Percentiles rank a stretch among this genome's conserved stretches.
phyloP scores from a whole-genome alignment of 2,113 vertebrate genomes.

The Columba livia region DNA sequence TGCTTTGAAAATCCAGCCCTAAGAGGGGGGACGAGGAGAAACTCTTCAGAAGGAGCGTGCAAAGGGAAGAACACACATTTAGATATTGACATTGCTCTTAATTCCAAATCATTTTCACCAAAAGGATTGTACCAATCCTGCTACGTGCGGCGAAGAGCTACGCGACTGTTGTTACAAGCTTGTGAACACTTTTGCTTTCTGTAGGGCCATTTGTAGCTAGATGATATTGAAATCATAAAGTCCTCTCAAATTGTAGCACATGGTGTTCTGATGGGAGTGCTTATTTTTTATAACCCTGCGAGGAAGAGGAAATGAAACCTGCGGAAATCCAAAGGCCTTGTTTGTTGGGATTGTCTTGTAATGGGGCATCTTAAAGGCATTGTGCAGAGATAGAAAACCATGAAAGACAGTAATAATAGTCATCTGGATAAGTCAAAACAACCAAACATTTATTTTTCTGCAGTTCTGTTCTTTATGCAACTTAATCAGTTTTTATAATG shows the following conservation, averaged over 20 bases:
- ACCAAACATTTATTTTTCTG: neutral
- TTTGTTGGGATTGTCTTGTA: neutral
- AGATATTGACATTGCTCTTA: neutral
- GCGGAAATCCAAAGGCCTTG: neutral
- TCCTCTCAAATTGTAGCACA: neutral
- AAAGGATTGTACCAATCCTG: neutral
- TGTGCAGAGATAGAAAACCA: neutral
- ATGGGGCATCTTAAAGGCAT: neutral
- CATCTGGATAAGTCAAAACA: neutral
- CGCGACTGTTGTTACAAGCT: neutral
- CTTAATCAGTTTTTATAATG: neutral
- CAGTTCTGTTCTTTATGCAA: neutral
- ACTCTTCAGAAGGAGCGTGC: neutral
- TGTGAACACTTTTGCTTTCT: neutral
- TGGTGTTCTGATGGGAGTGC: neutral
- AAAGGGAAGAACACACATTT: neutral
- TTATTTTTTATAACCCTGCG: neutral
- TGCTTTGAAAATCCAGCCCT: constrained; percentile 36
- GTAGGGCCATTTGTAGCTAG: neutral
- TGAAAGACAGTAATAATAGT: neutral
- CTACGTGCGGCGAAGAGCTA: neutral
- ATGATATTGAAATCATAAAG: neutral
- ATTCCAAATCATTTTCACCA: neutral
- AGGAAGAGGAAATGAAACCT: neutral
- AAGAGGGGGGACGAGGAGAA: neutral